A percentile compares a stretch with the other conserved stretches of the same genome.
phyloP scores from a whole-genome alignment of 2,888 invertebrate species.

The Epistrophe eligans region DNA sequence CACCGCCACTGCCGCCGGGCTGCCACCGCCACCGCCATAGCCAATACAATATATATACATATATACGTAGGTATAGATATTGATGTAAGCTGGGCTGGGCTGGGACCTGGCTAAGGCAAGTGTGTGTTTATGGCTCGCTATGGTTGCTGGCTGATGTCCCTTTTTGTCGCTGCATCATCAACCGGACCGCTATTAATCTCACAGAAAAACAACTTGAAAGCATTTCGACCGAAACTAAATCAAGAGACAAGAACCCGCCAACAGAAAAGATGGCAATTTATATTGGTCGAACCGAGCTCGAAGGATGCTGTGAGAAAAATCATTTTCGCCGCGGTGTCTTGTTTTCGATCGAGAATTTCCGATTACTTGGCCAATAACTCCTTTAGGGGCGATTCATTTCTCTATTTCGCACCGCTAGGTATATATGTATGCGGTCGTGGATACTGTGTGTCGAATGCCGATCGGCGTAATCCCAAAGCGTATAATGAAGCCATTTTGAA shows the following conservation, averaged over 20 bases:
- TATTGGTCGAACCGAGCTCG: slow-evolving; percentile 28
- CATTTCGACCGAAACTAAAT: slow-evolving; percentile 75
- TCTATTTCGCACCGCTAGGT: slow-evolving; percentile 66
- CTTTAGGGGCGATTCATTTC: slow-evolving; percentile 69
- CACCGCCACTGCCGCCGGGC: too few species aligned
- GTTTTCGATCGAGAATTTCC: slow-evolving; percentile 74
- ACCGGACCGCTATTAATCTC: slow-evolving; percentile 69
- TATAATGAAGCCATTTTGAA: slow-evolving; percentile 75
- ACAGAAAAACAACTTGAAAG: slow-evolving; percentile 75
- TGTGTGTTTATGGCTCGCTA: slow-evolving; percentile 49
- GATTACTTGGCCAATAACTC: slow-evolving; percentile 74
- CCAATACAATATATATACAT: not conserved
- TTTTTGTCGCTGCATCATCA: slow-evolving; percentile 67
- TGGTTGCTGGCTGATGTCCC: slow-evolving; percentile 59
- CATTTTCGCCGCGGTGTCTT: slow-evolving; percentile 72
- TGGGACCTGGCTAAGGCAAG: not conserved
- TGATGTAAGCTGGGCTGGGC: slow-evolving; percentile 14
- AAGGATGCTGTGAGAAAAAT: slow-evolving; percentile 68
- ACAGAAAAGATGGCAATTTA: slow-evolving; percentile 68
- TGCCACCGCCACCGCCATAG: not conserved
- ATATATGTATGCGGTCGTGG: not conserved
- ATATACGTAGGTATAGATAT: not conserved
- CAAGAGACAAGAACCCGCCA: slow-evolving; percentile 69
- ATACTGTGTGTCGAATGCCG: not conserved
- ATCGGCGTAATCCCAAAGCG: slow-evolving; percentile 27